Conservation (phyloP, 1,140 invertebrate genomes). For the Drosophila parabipectinata region DNA sequence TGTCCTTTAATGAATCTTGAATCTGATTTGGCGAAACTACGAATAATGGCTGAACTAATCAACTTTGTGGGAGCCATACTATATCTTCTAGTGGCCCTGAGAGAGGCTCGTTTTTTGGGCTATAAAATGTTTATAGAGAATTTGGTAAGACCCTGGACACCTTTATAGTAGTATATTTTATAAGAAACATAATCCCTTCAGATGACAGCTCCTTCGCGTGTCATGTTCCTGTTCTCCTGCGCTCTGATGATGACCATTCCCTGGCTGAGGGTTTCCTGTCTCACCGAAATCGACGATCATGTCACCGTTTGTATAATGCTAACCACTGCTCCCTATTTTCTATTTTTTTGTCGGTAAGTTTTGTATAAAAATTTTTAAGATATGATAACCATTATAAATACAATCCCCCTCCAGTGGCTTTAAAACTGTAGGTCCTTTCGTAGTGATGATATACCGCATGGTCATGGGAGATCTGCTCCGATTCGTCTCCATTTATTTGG, state of each 20-base stretch:
- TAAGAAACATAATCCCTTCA: slow-evolving; percentile 70
- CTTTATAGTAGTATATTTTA: too few relatives aligned
- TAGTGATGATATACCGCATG: slow-evolving; percentile 99
- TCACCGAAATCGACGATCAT: slow-evolving; percentile 94
- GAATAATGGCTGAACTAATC: slow-evolving; percentile 88
- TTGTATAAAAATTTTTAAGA: background rate
- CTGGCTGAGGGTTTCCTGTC: slow-evolving; percentile 92
- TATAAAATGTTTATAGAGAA: slow-evolving; percentile 96
- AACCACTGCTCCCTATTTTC: slow-evolving; percentile 97
- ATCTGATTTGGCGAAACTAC: slow-evolving; percentile 84
- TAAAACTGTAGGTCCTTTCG: slow-evolving; percentile 98
- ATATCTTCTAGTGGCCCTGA: slow-evolving; percentile 91
- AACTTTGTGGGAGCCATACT: slow-evolving; percentile 91
- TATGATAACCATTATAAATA: background rate
- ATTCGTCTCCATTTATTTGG: slow-evolving; percentile 97
- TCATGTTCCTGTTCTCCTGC: slow-evolving; percentile 97
- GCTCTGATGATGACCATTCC: slow-evolving; percentile 93
- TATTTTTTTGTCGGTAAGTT: slow-evolving; percentile 97
- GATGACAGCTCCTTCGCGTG: slow-evolving; percentile 93
- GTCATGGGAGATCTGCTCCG: slow-evolving; percentile 97
- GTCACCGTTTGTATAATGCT: slow-evolving; percentile 97
- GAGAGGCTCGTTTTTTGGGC: slow-evolving; percentile 93
- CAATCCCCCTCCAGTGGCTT: slow-evolving; percentile 90
- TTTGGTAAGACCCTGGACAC: too few relatives aligned
- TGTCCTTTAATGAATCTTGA: slow-evolving; percentile 83